Base-by-base conservation (phyloP, 2,888 invertebrate species). In the Eupithecia centaureata region DNA sequence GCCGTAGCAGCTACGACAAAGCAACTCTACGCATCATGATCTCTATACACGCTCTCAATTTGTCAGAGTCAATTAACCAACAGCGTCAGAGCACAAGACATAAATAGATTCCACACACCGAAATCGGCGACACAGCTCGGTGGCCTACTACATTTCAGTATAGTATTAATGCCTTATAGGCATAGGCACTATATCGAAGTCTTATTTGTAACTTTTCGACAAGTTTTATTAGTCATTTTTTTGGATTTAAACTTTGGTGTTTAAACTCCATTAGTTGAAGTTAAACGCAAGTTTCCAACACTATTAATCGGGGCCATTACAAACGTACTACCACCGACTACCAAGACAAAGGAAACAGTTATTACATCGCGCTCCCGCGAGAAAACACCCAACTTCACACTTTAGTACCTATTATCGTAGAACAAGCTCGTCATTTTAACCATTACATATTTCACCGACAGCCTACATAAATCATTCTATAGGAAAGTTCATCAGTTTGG, bases 281-380 rank as follows among this genome's bases (percentile, higher is more conserved):
- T 76, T 67, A 63, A 68, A 77, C 77, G 75, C 75, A 79, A 77
- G 73, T 73, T 63, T 60, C 32, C 30, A 65, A 73, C 70, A 76
- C 83, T 84, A 84, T 83, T 83, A 86, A 86, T 86, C 78, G 80
- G 70, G 73, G 66, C 76, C 82, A 82, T 84, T 82, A 85, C 74
- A 30, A 28, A n/a, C 22, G 18, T 47, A 52, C 70, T 67, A 72
- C 72, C 73, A 72, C 71, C 67, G 65, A 67, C 74, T 69, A 59
- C 65, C 74, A 72, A 80, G 75, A 83, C 82, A 85, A 84, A 85
- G 80, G 79, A 80, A 85, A 83, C 80, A 82, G 81, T 78, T 82
- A 84, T 86, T 86, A 85, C 77, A 78, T 68, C 76, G 70, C 72
- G 74, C 73, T 73, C 73, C 74, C 79, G 66, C 71, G 74, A 77